Evolutionary conservation across 2,888 invertebrate genomes (phyloP).

Genomic region (Parnassius orleans): DNA sequence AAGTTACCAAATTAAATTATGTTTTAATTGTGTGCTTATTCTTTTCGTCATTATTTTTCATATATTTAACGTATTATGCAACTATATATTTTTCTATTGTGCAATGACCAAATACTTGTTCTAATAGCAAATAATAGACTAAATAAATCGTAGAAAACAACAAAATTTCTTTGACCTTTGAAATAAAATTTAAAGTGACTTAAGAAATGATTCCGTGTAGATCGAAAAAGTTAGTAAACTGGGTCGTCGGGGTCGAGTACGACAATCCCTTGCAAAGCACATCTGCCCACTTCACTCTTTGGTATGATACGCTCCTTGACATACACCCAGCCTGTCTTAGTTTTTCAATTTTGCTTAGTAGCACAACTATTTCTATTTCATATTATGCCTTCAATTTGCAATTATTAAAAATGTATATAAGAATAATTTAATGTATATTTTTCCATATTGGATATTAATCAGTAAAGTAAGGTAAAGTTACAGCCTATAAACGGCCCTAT

Average conservation of each 20-base stretch:
- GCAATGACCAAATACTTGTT: too few species aligned
- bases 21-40: neutral
- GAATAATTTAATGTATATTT: too few species aligned
- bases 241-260: slow-evolving; percentile 52
- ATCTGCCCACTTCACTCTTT: slow-evolving; percentile 44
- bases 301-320: slow-evolving; percentile 45
- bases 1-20: neutral
- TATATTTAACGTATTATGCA: neutral
- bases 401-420: too few species aligned
- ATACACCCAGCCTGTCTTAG: slow-evolving; percentile 29
- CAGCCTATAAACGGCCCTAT: too few species aligned
- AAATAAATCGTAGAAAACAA: neutral
- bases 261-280: slow-evolving; percentile 51
- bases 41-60: neutral
- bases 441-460: too few species aligned
- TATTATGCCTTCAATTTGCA: neutral
- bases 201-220: slow-evolving; percentile 41
- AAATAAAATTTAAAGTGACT: slow-evolving; percentile 22
- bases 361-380: slow-evolving; percentile 5
- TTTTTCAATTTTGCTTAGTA: slow-evolving; percentile 17
- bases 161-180: slow-evolving; percentile 9
- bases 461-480: too few species aligned
- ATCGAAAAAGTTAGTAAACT: slow-evolving; percentile 46
- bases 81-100: too few species aligned
- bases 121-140: too few species aligned